Conservation (phyloP, 2,888 invertebrate genomes). For the Melanostoma scalare region DNA sequence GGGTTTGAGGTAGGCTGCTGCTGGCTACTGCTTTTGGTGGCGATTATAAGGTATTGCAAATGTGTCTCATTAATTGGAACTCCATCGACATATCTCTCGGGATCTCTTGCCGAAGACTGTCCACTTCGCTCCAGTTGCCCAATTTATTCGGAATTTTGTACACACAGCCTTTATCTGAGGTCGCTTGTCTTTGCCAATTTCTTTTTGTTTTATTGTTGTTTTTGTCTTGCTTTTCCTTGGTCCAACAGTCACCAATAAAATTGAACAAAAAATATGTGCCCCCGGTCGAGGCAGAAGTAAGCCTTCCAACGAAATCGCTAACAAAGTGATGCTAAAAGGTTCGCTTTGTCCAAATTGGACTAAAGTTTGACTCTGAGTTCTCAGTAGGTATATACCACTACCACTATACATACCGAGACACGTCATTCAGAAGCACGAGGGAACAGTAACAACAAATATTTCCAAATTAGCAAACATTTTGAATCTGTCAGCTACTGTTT, state of each 20-base stretch:
- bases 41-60: conserved; percentile 72
- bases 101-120: conserved; percentile 59
- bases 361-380: conserved; percentile 33
- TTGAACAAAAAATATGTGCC: conserved; percentile 67
- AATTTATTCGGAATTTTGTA: conserved; percentile 71
- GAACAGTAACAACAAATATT: conserved; percentile 74
- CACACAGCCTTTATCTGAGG: conserved; percentile 52
- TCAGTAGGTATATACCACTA: conserved; percentile 10
- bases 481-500: conserved; percentile 81
- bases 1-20: not conserved
- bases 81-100: conserved; percentile 69
- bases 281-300: conserved; percentile 14
- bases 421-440: conserved; percentile 24
- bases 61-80: conserved; percentile 73
- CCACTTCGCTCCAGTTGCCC: conserved; percentile 53
- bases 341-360: conserved; percentile 55
- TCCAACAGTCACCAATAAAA: conserved; percentile 66
- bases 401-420: conserved; percentile 26
- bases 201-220: conserved; percentile 1
- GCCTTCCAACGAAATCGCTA: conserved; percentile 34
- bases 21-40: conserved; percentile 45
- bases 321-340: conserved; percentile 58
- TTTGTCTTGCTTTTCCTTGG: conserved; percentile 5
- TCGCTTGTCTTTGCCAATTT: conserved; percentile 31
- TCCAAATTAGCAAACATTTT: conserved; percentile 81